These are phyloP conservation scores for Scaptomyza polygonia DNA, from an alignment of 2,888 invertebrate species.

Conservation along the genomic window DNA sequence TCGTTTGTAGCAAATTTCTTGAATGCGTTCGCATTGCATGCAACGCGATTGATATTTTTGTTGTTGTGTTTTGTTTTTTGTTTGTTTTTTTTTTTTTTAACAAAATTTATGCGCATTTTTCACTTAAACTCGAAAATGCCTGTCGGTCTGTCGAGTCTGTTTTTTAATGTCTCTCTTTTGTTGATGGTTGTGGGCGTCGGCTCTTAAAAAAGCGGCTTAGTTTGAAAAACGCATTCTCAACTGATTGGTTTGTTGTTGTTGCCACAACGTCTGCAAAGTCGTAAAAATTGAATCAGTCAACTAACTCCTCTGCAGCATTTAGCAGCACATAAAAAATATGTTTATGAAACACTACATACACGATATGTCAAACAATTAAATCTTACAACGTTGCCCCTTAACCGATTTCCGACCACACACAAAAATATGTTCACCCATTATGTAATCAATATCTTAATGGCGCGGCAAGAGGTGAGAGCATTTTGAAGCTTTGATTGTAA, in stretches of 20 bases:
- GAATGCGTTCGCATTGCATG: conserved; percentile 60
- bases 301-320: conserved; percentile 80
- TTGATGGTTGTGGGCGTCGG: conserved; percentile 59
- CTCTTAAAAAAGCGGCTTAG: conserved; percentile 44
- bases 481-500: conserved; percentile 17
- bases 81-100: not conserved
- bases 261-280: conserved; percentile 58
- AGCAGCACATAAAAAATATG: conserved; percentile 73
- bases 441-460: conserved; percentile 45
- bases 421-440: conserved; percentile 33
- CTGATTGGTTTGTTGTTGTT: conserved; percentile 34
- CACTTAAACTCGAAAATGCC: conserved; percentile 15
- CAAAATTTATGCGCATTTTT: conserved; percentile 55
- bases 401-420: conserved; percentile 37
- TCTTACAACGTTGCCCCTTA: conserved; percentile 16
- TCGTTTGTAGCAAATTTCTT: conserved; percentile 62
- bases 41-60: conserved; percentile 21
- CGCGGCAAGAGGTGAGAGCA: not conserved
- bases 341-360: conserved; percentile 20
- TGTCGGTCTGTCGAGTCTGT: conserved; percentile 17
- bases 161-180: conserved; percentile 12
- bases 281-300: conserved; percentile 9
- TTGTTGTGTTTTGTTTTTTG: no score
- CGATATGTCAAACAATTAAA: conserved; percentile 46
- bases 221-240: conserved; percentile 62